Evolutionary conservation across 2,888 invertebrate genomes (phyloP), one percentile per base, ranked within the genome.

Genomic region (Trypoxylon attenuatum): DNA sequence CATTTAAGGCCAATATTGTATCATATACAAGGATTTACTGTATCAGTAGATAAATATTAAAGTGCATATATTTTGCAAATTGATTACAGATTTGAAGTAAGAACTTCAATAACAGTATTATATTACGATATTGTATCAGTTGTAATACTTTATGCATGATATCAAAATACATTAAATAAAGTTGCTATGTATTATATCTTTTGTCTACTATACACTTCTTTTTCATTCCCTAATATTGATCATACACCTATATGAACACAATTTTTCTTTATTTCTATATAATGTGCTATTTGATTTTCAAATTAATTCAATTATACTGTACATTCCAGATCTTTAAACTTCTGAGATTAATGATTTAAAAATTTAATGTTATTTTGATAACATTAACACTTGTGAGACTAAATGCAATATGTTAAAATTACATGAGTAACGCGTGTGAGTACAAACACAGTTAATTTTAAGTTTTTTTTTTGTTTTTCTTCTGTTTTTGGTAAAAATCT

Each of bases 401-500:
- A 29, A 41, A 41, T 33, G 15, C 38, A 52, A 38, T 33, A 27
- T 51, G 47, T 41, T 41, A 52, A 54, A 56, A 38, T 38, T 41
- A 41, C 15, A 41, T 41, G 19, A 18, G 19, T 5, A 5, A 41
- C 5, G 16, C 18, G 18, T 49, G 27, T 42, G 27, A 22, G 27
- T 16, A 33, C 23, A 41, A 51, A 4, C 22, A 49, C n/a, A 50
- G 33, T 23, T 8, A 29, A 22, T 6, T 62, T 8, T 5, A 29
- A 19, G 25, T 2, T 27, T 27, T 2, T 1, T 27, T 2, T 27
- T 1, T 8, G 6, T 1, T 27, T 27, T 10, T 27, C 10, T 27
- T 27, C 1, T 42, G 18, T 46, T 58, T 45, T 50, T 58, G 50
- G 64, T 50, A 50, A 42, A 25, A 51, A 47, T 23, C 47, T 27